phyloP scores from a whole-genome alignment of 2,797 vertebrate species.

The Antennarius maculatus region DNA sequence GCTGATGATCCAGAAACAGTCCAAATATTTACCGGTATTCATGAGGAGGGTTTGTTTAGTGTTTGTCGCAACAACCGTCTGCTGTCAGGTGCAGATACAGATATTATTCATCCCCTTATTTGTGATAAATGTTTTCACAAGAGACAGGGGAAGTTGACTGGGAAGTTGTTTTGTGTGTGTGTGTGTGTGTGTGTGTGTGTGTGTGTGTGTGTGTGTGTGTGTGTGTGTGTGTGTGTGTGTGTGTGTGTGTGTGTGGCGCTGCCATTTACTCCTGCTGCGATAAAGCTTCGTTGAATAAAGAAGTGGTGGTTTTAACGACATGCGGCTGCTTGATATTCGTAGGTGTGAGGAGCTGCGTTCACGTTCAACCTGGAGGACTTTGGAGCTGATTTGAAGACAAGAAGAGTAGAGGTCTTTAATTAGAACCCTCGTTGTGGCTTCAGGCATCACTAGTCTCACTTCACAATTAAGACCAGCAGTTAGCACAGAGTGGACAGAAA shows the following conservation, averaged over 20 bases:
- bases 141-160: constrained; percentile 17
- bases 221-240: too few relatives aligned
- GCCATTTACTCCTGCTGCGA: constrained; percentile 33
- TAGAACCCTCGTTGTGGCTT: constrained; percentile 69
- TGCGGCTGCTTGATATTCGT: constrained; percentile 76
- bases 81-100: constrained; percentile 63
- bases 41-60: constrained; percentile 62
- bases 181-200: too few relatives aligned
- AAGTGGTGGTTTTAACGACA: constrained; percentile 21
- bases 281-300: constrained; percentile 29
- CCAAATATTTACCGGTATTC: constrained; percentile 73
- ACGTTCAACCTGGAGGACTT: constrained; percentile 71
- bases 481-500: constrained; percentile 47
- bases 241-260: constrained; percentile 3
- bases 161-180: constrained; percentile 28
- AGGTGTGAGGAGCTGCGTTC: constrained; percentile 63
- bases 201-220: too few relatives aligned
- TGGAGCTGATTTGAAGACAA: constrained; percentile 78
- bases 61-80: constrained; percentile 44
- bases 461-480: constrained; percentile 77
- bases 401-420: constrained; percentile 79
- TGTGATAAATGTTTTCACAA: constrained; percentile 43
- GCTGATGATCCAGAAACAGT: constrained; percentile 68
- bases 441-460: constrained; percentile 65
- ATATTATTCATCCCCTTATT: constrained; percentile 46